A percentile compares a stretch with the other conserved stretches of the same genome.
Conservation (phyloP, 2,888 invertebrate genomes). For the Catotricha subobsoleta region DNA sequence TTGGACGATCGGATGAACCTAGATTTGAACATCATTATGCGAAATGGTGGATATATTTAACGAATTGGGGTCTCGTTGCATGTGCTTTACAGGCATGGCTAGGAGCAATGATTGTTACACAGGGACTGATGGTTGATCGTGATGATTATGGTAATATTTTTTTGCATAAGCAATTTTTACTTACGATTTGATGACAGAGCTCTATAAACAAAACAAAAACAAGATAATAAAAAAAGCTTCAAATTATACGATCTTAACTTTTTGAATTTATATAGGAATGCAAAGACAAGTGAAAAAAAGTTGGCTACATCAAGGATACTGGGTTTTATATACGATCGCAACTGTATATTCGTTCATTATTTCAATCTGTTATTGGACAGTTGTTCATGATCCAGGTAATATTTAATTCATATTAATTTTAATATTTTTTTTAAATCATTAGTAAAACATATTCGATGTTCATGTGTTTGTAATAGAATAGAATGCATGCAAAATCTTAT, state of each 20-base stretch:
- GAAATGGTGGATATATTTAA: slow-evolving; percentile 31
- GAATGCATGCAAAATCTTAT: too few relatives aligned
- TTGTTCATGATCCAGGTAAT: slow-evolving; percentile 52
- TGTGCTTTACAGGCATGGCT: slow-evolving; percentile 29
- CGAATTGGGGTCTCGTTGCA: slow-evolving; percentile 28
- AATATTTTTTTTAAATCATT: slow-evolving; percentile 17
- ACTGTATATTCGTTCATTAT: slow-evolving; percentile 30
- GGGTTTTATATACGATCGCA: slow-evolving; percentile 29
- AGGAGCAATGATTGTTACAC: slow-evolving; percentile 30
- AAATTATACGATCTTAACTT: neutral
- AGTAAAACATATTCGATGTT: neutral
- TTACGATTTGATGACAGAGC: too few relatives aligned
- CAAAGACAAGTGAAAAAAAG: slow-evolving; percentile 29
- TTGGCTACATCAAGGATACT: slow-evolving; percentile 26
- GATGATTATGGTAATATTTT: slow-evolving; percentile 21
- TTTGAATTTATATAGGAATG: slow-evolving; percentile 18
- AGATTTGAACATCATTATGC: slow-evolving; percentile 28
- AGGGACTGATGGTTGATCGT: slow-evolving; percentile 32
- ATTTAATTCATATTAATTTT: slow-evolving; percentile 3
- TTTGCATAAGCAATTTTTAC: too few relatives aligned
- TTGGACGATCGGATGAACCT: slow-evolving; percentile 29
- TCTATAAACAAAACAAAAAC: too few relatives aligned
- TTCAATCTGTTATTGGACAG: slow-evolving; percentile 30
- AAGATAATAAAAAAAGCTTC: too few relatives aligned
- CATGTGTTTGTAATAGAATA: too few relatives aligned